These are phyloP conservation scores for Myotis lucifugus DNA, from an alignment of 2,113 vertebrate species.

Conservation along the genomic window DNA sequence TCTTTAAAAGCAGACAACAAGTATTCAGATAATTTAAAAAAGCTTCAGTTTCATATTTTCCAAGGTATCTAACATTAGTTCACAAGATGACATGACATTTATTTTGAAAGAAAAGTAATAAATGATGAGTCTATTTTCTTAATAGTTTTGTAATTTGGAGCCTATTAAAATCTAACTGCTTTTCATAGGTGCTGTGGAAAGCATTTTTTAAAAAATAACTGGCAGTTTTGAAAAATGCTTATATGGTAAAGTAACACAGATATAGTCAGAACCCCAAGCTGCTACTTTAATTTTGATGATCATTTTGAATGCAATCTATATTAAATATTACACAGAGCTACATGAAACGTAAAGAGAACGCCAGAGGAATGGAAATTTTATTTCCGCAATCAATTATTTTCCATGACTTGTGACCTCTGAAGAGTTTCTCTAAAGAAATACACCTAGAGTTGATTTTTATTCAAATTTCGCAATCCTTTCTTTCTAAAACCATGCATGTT, in stretches of 20 bases:
- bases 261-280: neutral
- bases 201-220: neutral
- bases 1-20: neutral
- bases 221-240: neutral
- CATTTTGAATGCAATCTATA: slow-evolving; percentile 25
- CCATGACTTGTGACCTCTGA: neutral
- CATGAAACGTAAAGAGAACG: slow-evolving; percentile 19
- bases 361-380: slow-evolving; percentile 13
- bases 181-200: slow-evolving; percentile 10
- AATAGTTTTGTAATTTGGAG: neutral
- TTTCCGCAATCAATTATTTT: slow-evolving; percentile 64
- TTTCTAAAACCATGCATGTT: neutral
- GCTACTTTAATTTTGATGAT: slow-evolving; percentile 26
- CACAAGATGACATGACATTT: neutral
- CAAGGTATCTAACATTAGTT: neutral
- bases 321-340: neutral
- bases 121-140: neutral
- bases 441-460: slow-evolving; percentile 48
- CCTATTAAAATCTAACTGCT: slow-evolving; percentile 11
- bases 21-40: neutral
- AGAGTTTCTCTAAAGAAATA: slow-evolving; percentile 59
- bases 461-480: neutral
- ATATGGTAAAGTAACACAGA: neutral
- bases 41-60: neutral
- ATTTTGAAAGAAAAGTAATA: slow-evolving; percentile 2